Base-by-base conservation (phyloP, 1,140 invertebrate genomes). In the Tribolium castaneum region DNA sequence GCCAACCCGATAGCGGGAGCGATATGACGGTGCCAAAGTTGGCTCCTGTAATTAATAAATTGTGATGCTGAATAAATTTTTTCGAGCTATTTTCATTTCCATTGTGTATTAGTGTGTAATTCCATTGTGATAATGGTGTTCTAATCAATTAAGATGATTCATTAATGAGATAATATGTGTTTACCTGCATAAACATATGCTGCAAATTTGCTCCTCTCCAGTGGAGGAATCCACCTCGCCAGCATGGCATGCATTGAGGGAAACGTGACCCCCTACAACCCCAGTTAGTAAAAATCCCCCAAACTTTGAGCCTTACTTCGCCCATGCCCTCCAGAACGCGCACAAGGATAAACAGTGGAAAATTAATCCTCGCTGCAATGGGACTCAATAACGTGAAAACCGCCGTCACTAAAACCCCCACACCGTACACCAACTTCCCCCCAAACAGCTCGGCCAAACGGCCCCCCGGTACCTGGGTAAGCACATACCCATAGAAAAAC, bases 391-490 rank as follows among this genome's bases (percentile, higher is more conserved):
- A 89, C 49, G 94, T 94, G 84, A 97, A 91, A 70, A 97, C 85
- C 12, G 95, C 91, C 6, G 94, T 94, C 3, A 95, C 83, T 51
- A 95, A 88, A 0, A 95, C 92, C 7, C 95, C 95, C 52, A 93
- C 84, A 16, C 94, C 94, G 83, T 95, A 95, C 30, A 96, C 90
- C 59, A 92, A 87, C 87, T 96, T 97, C 45, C 94, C 94, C 9
- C 94, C 94, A 84, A 93, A 91, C 84, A 92, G 88, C 85, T 95
- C 94, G 0, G 94, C 94, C 86, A 96, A 89, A 76, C 94, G 89
- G 0, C 95, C 95, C 49, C 95, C 96, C 6, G 96, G 95, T 35
- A 97, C 90, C 89, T 97, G 96, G 13, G 95, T 96, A 54, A 94
- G 85, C 4, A 96, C 92, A 88, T 96, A 97, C 70, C 95, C 95